These are phyloP conservation scores for Phaethon lepturus DNA, from an alignment of 2,113 vertebrate genomes.

Conservation along the genomic window DNA sequence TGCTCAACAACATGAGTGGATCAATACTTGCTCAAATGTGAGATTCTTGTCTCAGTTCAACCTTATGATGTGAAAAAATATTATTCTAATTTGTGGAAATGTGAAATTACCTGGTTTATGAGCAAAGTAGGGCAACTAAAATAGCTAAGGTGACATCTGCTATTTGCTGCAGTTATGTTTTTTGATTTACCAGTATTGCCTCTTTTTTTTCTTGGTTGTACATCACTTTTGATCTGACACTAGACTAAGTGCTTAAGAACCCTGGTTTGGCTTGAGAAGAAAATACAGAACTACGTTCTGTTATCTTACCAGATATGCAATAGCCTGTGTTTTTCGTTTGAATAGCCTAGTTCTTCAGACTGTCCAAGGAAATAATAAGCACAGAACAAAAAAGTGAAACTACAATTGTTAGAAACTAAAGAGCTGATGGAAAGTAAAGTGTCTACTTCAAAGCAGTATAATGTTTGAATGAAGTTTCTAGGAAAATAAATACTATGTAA, in stretches of 20 bases:
- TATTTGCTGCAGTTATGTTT: not conserved
- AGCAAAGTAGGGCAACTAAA: not conserved
- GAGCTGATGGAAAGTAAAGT: not conserved
- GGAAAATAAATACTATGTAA: not conserved
- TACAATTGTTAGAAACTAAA: not conserved
- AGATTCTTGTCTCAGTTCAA: not conserved
- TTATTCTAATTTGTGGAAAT: not conserved
- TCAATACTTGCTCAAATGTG: not conserved
- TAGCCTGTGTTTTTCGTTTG: not conserved
- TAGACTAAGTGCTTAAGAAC: not conserved
- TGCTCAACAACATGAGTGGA: not conserved
- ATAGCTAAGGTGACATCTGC: not conserved
- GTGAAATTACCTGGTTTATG: not conserved
- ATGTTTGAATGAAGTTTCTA: not conserved
- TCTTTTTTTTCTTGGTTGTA: not conserved
- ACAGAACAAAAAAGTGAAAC: not conserved
- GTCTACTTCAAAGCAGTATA: not conserved
- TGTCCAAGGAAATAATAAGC: not conserved
- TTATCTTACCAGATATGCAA: not conserved
- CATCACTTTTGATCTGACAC: not conserved
- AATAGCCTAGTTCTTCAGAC: not conserved
- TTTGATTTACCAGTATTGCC: accelerated
- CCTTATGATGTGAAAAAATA: not conserved
- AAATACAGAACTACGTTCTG: not conserved
- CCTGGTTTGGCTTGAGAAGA: not conserved